phyloP scores from a whole-genome alignment of 2,113 vertebrate species.

The Archilochus colubris region DNA sequence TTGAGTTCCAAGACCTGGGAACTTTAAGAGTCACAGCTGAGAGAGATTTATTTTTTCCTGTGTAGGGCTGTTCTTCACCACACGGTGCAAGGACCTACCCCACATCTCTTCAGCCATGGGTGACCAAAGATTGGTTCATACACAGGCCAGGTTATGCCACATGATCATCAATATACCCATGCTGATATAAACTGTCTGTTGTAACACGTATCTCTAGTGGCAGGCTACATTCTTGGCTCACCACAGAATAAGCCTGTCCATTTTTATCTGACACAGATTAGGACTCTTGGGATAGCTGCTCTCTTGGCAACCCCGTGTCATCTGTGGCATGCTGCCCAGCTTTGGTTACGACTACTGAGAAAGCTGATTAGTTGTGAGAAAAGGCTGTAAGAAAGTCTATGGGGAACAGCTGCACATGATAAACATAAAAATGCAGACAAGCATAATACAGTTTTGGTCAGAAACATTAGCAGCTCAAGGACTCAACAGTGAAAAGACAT shows the following conservation, averaged over 20 bases:
- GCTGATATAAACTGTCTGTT: background rate
- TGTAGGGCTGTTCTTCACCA: background rate
- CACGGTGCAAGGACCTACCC: background rate
- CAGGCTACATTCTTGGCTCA: background rate
- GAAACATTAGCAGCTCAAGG: background rate
- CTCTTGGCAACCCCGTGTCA: background rate
- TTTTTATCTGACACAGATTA: background rate
- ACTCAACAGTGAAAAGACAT: background rate
- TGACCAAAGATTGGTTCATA: background rate
- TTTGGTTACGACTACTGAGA: background rate
- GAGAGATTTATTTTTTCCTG: background rate
- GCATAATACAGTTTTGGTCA: background rate
- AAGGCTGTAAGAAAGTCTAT: background rate
- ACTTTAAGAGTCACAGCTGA: background rate
- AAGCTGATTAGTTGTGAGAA: background rate
- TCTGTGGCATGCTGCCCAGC: background rate
- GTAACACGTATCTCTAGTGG: background rate
- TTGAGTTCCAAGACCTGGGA: background rate
- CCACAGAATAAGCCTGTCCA: background rate
- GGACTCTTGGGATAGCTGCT: background rate
- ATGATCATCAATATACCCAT: accelerated
- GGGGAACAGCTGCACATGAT: background rate
- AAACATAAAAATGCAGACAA: background rate
- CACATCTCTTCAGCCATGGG: background rate
- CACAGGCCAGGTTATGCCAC: background rate